phyloP scores from a whole-genome alignment of 2,113 vertebrate genomes.

The Puma concolor region DNA sequence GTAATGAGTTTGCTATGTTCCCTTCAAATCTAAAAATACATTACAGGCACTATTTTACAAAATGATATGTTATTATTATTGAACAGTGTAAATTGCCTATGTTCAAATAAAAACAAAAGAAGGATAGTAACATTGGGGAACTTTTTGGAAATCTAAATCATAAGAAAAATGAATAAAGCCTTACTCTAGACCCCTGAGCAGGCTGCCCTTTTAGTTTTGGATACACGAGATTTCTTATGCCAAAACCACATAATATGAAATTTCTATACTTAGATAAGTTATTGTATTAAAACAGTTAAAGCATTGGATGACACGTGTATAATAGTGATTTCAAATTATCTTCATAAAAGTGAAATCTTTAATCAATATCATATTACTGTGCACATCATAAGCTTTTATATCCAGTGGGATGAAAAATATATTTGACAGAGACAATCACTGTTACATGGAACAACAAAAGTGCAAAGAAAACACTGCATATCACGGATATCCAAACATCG shows the following conservation, averaged over 20 bases:
- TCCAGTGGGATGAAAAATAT: background rate
- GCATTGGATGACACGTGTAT: background rate
- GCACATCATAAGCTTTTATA: background rate
- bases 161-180: background rate
- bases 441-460: background rate
- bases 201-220: background rate
- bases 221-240: background rate
- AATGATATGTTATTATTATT: background rate
- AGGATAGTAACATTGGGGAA: background rate
- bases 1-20: background rate
- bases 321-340: slow-evolving; percentile 15
- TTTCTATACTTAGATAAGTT: background rate
- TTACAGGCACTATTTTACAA: background rate
- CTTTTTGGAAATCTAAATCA: background rate
- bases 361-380: background rate
- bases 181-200: background rate
- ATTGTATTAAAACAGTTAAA: background rate
- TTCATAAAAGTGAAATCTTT: background rate
- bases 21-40: slow-evolving; percentile 6
- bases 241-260: background rate
- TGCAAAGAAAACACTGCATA: background rate
- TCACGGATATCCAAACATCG: background rate
- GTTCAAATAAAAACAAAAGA: background rate
- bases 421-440: background rate
- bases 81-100: background rate